Base-by-base conservation (phyloP, 2,113 vertebrate species). In the Agapornis roseicollis region DNA sequence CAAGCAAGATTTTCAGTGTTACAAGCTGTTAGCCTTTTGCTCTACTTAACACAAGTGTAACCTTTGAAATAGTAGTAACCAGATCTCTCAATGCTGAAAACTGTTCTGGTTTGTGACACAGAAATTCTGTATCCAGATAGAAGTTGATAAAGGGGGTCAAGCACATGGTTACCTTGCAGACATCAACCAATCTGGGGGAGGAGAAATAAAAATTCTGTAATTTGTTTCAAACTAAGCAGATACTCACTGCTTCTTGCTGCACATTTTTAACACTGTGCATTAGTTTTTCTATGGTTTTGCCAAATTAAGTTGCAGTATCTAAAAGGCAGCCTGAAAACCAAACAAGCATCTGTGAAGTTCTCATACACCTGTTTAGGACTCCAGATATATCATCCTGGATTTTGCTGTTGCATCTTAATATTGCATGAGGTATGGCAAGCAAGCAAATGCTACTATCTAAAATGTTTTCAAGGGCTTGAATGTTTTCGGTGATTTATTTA, bases 81-180 rank as follows among this genome's bases (percentile, higher is more conserved):
- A 65, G 10, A 76, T 80, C 18, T 87, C 35, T 87, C n/a, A 42
- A 19, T 63, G 49, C 17, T 53, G 41, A 74, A 92, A 91, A 87
- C 11, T 46, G 31, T 46, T 88, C 46, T 79, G 20, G 25, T 74
- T 73, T 77, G 33, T 63, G 29, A 69, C 33, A 88, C 33, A 80
- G 39, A 93, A 92, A 63, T 80, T 91, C 65, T 76, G 7, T 35
- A 49, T 81, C n/a, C 69, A 84, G 29, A 42, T 35, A 72, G 49
- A 90, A 83, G 49, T 52, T 76, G 60, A 41, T 76, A 58, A 95
- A 81, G 13, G 77, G 11, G 19, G 49, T 96, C 61, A 95, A 86
- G 47, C 12, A 90, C 9, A 23, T 39, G 52, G 61, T 56, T 70
- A 29, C 4, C 23, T 65, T 84, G n/a, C 7, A 91, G 46, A 60